Evolutionary conservation across 2,888 invertebrate species (phyloP).

Genomic region (Anaspis maculata): DNA sequence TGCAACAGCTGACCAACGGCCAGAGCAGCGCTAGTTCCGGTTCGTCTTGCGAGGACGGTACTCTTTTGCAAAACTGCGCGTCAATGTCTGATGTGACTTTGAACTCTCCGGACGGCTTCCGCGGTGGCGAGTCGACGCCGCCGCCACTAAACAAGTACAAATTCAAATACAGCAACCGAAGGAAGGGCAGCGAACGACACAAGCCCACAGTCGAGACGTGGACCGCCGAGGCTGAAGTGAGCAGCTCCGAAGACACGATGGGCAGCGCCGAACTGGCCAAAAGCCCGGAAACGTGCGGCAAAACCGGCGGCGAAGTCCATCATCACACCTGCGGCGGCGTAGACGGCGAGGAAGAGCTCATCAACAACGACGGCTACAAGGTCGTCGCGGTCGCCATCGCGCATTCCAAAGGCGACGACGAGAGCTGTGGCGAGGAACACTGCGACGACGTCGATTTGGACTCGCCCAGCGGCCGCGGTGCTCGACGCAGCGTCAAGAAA

Average conservation of each 20-base stretch:
- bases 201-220: slow-evolving; percentile 19
- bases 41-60: slow-evolving; percentile 37
- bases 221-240: slow-evolving; percentile 27
- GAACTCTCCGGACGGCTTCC: slow-evolving; percentile 37
- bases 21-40: slow-evolving; percentile 29
- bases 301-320: slow-evolving; percentile 19
- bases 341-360: slow-evolving; percentile 27
- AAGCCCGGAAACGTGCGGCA: slow-evolving; percentile 23
- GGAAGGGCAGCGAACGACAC: slow-evolving; percentile 31
- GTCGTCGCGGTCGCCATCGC: slow-evolving; percentile 32
- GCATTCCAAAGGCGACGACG: slow-evolving; percentile 31
- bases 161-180: slow-evolving; percentile 40
- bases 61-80: slow-evolving; percentile 37
- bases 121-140: slow-evolving; percentile 27
- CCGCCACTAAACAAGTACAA: slow-evolving; percentile 41
- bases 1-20: slow-evolving; percentile 34
- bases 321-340: slow-evolving; percentile 20
- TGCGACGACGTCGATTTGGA: slow-evolving; percentile 29
- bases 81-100: slow-evolving; percentile 41
- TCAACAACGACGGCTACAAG: slow-evolving; percentile 25
- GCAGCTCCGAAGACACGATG: slow-evolving; percentile 37
- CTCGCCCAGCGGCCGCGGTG: slow-evolving; percentile 33
- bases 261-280: slow-evolving; percentile 31
- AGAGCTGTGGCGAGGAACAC: slow-evolving; percentile 30
- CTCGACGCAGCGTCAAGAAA: slow-evolving; percentile 36